phyloP scores from a whole-genome alignment of 1,140 invertebrate genomes.

The Parapsyche elsis region DNA sequence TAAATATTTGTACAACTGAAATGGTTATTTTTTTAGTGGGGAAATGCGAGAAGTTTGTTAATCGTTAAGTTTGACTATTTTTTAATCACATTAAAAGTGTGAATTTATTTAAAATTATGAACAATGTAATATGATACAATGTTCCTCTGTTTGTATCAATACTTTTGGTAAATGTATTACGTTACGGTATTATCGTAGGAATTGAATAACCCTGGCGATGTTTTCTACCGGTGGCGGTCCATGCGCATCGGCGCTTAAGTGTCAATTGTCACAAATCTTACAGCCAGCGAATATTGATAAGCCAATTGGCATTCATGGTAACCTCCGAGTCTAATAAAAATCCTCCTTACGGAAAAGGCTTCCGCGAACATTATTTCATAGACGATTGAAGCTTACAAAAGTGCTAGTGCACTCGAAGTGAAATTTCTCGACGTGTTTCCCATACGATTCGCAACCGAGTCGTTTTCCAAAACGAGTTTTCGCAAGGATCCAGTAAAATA shows the following conservation, averaged over 20 bases:
- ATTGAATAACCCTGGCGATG: constrained; percentile 11
- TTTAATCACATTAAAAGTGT: too few relatives aligned
- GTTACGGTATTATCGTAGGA: not conserved
- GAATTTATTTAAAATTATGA: too few relatives aligned
- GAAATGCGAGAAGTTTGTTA: too few relatives aligned
- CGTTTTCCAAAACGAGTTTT: too few relatives aligned
- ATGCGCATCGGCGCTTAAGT: constrained; percentile 43
- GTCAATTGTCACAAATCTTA: constrained; percentile 50
- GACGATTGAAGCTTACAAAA: not conserved
- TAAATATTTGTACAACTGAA: too few relatives aligned
- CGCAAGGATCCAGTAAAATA: too few relatives aligned
- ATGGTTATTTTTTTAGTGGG: too few relatives aligned
- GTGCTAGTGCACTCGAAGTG: not conserved
- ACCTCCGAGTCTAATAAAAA: constrained; percentile 47
- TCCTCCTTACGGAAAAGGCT: constrained; percentile 42
- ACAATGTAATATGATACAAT: too few relatives aligned
- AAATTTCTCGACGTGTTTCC: constrained; percentile 28
- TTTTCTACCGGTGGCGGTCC: constrained; percentile 36
- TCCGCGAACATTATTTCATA: constrained; percentile 53
- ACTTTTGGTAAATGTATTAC: not conserved
- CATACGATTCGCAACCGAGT: too few relatives aligned
- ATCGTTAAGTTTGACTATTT: too few relatives aligned
- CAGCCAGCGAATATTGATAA: constrained; percentile 50
- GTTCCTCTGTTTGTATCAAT: not conserved
- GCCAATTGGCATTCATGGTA: constrained; percentile 46